These are phyloP conservation scores for Papilio glaucus DNA, from an alignment of 1,140 invertebrate genomes.

Conservation along the genomic window DNA sequence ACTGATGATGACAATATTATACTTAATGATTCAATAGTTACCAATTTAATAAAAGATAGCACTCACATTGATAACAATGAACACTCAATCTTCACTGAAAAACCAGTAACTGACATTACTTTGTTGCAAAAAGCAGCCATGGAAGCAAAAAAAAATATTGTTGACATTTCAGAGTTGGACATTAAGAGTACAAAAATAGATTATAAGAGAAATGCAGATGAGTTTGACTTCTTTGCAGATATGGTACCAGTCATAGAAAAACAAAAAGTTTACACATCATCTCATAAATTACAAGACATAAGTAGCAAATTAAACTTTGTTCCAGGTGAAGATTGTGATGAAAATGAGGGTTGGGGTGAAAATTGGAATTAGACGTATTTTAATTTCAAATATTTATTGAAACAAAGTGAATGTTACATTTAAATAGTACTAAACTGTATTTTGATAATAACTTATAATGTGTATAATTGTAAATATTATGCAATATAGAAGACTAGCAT, in stretches of 20 bases:
- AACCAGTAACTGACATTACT: conserved; percentile 46
- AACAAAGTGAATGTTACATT: conserved; percentile 26
- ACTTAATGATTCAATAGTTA: background rate
- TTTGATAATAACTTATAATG: conserved; percentile 29
- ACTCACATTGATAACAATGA: conserved; percentile 34
- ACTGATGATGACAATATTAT: background rate
- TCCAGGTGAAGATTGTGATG: conserved; percentile 64
- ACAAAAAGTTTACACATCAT: conserved; percentile 78
- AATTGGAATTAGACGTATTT: conserved; percentile 67
- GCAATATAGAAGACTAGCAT: conserved; percentile 35
- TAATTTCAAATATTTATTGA: conserved; percentile 43
- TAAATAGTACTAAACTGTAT: conserved; percentile 18
- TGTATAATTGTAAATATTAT: conserved; percentile 34
- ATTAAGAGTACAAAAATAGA: conserved; percentile 87
- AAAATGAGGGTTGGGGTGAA: conserved; percentile 77
- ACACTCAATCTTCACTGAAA: conserved; percentile 39
- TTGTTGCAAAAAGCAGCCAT: conserved; percentile 73
- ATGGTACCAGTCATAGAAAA: conserved; percentile 92
- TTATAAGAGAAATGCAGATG: conserved; percentile 76
- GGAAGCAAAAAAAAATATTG: conserved; percentile 80
- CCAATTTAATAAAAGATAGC: conserved; percentile 23
- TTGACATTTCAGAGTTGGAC: conserved; percentile 88
- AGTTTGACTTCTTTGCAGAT: conserved; percentile 91
- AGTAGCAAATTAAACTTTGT: conserved; percentile 79
- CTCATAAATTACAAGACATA: conserved; percentile 50